phyloP scores from a whole-genome alignment of 2,797 vertebrate species.

The Champsocephalus esox region DNA sequence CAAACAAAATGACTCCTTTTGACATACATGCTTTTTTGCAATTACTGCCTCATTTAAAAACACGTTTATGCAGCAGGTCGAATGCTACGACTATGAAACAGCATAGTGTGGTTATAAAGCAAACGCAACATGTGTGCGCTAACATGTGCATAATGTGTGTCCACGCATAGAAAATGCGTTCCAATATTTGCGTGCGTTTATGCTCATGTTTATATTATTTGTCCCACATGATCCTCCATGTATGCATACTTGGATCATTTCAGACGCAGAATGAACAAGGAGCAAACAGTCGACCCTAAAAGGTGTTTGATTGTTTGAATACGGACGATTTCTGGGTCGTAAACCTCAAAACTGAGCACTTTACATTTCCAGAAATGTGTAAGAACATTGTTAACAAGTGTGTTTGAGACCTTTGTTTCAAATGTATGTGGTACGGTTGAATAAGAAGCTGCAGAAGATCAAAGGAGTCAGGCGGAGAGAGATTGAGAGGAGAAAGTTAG shows the following conservation, averaged over 20 bases:
- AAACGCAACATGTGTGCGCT: conserved; percentile 20
- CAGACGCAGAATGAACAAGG: not conserved
- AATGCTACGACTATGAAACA: conserved; percentile 27
- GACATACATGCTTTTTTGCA: not conserved
- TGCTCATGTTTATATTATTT: conserved; percentile 12
- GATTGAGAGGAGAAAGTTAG: conserved; percentile 27
- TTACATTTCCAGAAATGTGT: conserved; percentile 6
- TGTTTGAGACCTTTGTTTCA: conserved; percentile 32
- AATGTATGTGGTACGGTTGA: conserved; percentile 46
- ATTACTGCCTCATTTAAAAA: not conserved
- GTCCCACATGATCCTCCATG: not conserved
- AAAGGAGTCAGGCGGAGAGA: conserved; percentile 50
- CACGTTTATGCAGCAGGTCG: not conserved
- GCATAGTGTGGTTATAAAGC: conserved; percentile 15
- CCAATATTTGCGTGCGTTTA: conserved; percentile 3
- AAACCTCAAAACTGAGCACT: not conserved
- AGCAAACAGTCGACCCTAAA: not conserved
- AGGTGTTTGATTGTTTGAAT: not conserved
- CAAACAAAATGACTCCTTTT: not conserved
- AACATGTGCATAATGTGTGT: conserved; percentile 20
- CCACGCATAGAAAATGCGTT: conserved; percentile 8
- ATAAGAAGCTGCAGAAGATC: conserved; percentile 51
- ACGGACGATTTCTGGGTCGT: not conserved
- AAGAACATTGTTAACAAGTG: conserved; percentile 5
- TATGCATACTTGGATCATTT: not conserved